These are phyloP conservation scores for Eidolon helvum DNA, from an alignment of 2,113 vertebrate species.

Conservation along the genomic window DNA sequence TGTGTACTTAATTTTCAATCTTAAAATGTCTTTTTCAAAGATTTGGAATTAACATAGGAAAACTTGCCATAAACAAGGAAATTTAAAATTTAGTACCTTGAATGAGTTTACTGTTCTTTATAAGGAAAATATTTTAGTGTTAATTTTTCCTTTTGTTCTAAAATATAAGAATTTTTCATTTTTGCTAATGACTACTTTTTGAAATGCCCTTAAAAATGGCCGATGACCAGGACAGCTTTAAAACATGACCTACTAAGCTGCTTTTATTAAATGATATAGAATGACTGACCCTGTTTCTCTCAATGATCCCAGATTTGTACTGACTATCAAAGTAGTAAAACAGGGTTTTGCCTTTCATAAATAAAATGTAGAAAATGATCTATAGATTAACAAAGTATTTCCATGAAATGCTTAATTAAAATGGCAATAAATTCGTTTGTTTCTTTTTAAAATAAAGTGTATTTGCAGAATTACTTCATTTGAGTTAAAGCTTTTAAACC, in stretches of 20 bases:
- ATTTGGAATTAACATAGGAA: neutral
- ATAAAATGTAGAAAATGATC: constrained; percentile 28
- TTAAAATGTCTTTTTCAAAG: neutral
- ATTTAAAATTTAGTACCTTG: neutral
- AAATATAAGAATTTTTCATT: constrained; percentile 15
- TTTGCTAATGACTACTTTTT: constrained; percentile 20
- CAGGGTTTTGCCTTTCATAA: constrained; percentile 25
- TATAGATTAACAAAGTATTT: neutral
- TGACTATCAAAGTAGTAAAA: neutral
- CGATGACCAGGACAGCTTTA: neutral
- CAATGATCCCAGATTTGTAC: constrained; percentile 12
- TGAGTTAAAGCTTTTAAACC: neutral
- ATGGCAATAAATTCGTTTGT: neutral
- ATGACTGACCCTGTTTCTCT: constrained; percentile 52
- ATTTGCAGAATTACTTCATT: neutral
- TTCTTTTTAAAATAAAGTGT: neutral
- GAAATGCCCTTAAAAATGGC: constrained; percentile 3
- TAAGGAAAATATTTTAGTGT: neutral
- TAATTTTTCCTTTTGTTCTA: constrained; percentile 25
- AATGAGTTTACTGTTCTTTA: neutral
- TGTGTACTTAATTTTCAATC: neutral
- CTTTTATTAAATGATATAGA: constrained; percentile 42
- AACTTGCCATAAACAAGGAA: neutral
- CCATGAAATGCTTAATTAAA: neutral
- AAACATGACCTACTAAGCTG: constrained; percentile 33